phyloP scores from a whole-genome alignment of 2,797 vertebrate genomes.

The Eremophila alpestris region DNA sequence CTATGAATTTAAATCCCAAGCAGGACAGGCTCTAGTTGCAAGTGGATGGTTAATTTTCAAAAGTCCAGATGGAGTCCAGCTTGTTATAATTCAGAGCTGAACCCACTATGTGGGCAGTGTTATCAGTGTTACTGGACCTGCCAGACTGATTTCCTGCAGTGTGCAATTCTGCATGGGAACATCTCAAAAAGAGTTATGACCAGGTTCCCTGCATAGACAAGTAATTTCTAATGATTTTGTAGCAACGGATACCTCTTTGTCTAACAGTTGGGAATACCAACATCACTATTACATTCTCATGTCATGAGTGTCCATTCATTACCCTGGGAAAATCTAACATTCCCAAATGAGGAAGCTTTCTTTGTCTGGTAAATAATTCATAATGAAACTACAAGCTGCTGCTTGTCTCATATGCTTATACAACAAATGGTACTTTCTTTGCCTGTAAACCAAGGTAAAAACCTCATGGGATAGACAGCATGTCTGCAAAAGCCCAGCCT shows the following conservation, averaged over 20 bases:
- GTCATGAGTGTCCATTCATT: background rate
- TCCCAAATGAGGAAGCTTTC: conserved; percentile 8
- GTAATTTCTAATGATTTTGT: background rate
- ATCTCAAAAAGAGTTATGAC: background rate
- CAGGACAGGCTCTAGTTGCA: background rate
- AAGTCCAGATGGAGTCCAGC: background rate
- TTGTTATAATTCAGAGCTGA: background rate
- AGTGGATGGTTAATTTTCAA: background rate
- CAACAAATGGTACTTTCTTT: conserved; percentile 25
- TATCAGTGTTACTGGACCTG: background rate
- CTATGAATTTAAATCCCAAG: background rate
- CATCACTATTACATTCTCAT: background rate
- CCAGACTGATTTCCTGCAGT: background rate
- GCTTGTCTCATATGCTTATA: background rate
- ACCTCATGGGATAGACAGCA: background rate
- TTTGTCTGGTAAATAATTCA: conserved; percentile 51
- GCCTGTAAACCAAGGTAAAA: background rate
- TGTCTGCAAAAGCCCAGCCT: background rate
- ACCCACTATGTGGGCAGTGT: background rate
- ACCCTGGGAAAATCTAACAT: conserved; percentile 10
- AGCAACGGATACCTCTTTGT: background rate
- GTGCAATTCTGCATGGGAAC: background rate
- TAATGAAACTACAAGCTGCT: background rate
- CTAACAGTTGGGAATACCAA: background rate
- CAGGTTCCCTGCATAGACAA: rapidly evolving